A percentile compares a stretch with the other conserved stretches of the same genome.
Conservation (phyloP, 2,797 vertebrate genomes). For the Lepidocolaptes lacrymiger region DNA sequence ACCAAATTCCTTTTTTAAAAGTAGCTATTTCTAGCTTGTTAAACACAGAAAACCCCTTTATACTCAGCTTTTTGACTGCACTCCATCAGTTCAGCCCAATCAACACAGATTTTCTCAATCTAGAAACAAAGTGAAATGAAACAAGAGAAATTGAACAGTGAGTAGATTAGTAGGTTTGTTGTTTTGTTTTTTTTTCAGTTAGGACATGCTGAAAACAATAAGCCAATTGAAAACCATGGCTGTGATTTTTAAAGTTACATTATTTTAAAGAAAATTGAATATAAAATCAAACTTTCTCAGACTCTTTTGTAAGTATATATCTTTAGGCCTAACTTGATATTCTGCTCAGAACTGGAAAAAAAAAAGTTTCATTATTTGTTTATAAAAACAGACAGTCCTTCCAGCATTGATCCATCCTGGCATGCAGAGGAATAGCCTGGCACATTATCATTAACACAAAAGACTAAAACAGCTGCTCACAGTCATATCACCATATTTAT, state of each 20-base stretch:
- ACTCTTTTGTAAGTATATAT: neutral
- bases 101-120: neutral
- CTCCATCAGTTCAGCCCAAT: neutral
- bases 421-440: neutral
- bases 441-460: neutral
- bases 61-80: neutral
- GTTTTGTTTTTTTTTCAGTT: neutral
- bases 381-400: neutral
- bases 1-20: neutral
- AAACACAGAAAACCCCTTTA: neutral
- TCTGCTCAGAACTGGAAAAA: neutral
- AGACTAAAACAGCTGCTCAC: neutral
- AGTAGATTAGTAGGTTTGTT: neutral
- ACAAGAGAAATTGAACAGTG: neutral
- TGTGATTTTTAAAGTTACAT: neutral
- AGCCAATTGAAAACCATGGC: neutral
- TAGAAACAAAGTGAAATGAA: neutral
- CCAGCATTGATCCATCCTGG: neutral
- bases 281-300: neutral
- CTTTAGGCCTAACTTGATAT: neutral
- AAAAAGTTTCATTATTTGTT: neutral
- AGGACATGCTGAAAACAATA: neutral
- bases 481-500: neutral
- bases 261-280: slow-evolving; percentile 17
- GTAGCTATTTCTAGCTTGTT: slow-evolving; percentile 5